phyloP scores from a whole-genome alignment of 2,888 invertebrate genomes.

The Nomada ferruginata region DNA sequence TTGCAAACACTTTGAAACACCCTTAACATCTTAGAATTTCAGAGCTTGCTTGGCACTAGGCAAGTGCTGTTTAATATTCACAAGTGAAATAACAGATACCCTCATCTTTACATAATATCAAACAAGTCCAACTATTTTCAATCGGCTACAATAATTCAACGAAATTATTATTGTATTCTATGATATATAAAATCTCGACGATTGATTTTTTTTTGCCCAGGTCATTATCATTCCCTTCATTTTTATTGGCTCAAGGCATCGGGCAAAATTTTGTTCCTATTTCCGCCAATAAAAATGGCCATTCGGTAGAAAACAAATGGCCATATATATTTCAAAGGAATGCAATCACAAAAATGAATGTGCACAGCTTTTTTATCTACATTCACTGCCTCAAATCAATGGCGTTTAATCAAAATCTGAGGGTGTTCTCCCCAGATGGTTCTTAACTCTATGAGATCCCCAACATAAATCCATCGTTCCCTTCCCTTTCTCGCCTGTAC shows the following conservation, averaged over 20 bases:
- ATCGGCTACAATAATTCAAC: no score
- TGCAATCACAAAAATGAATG: not conserved
- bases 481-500: not conserved
- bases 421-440: conserved; percentile 13
- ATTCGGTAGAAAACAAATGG: conserved; percentile 21
- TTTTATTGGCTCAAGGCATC: not conserved
- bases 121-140: no score
- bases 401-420: conserved; percentile 54
- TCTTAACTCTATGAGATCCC: not conserved
- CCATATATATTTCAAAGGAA: conserved; percentile 35
- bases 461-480: conserved; percentile 40
- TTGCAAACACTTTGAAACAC: not conserved
- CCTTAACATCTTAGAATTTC: not conserved
- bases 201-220: not conserved
- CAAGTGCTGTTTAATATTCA: not conserved
- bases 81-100: no score
- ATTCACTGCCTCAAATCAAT: conserved; percentile 48
- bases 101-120: no score
- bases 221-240: not conserved
- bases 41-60: not conserved
- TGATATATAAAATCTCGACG: not conserved
- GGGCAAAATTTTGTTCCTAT: not conserved
- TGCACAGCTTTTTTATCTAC: conserved; percentile 17
- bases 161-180: no score
- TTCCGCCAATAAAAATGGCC: conserved; percentile 13